A percentile compares a stretch with the other conserved stretches of the same genome.
Conservation (phyloP, 2,113 vertebrate species). For the Suncus etruscus region DNA sequence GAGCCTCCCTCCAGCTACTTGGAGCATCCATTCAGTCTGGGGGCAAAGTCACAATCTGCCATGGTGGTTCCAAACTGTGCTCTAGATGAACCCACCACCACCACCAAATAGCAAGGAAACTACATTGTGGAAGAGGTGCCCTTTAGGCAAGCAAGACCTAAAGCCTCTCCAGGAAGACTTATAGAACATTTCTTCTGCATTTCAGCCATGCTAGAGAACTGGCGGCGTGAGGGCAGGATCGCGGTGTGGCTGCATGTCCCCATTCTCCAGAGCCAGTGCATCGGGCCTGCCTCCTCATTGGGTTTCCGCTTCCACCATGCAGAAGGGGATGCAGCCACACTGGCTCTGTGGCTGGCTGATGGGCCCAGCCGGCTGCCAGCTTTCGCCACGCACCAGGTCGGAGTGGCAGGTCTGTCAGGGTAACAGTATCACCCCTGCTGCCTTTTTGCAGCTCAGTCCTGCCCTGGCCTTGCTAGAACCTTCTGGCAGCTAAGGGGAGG, state of each 20-base stretch:
- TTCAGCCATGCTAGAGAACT: constrained; percentile 89
- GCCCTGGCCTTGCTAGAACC: no score
- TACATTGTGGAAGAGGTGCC: not conserved
- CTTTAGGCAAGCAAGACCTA: no score
- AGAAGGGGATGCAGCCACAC: constrained; percentile 83
- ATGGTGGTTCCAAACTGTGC: no score
- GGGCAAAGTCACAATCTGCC: no score
- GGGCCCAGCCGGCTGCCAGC: constrained; percentile 91
- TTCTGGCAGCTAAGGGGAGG: no score
- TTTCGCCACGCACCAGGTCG: constrained; percentile 95
- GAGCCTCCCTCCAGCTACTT: no score
- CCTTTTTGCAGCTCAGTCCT: no score
- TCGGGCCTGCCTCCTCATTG: constrained; percentile 87
- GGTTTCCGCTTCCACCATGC: constrained; percentile 96
- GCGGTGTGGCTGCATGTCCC: constrained; percentile 94
- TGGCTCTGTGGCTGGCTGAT: constrained; percentile 92
- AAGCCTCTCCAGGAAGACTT: no score
- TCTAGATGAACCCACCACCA: no score
- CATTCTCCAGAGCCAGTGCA: constrained; percentile 90
- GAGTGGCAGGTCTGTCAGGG: constrained; percentile 92
- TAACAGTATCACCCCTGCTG: no score
- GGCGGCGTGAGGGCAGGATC: constrained; percentile 89
- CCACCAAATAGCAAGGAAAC: no score
- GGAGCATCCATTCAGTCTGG: no score
- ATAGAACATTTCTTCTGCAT: not conserved